These are phyloP conservation scores for Macrosiphum euphorbiae DNA, from an alignment of 2,888 invertebrate genomes.

Conservation along the genomic window DNA sequence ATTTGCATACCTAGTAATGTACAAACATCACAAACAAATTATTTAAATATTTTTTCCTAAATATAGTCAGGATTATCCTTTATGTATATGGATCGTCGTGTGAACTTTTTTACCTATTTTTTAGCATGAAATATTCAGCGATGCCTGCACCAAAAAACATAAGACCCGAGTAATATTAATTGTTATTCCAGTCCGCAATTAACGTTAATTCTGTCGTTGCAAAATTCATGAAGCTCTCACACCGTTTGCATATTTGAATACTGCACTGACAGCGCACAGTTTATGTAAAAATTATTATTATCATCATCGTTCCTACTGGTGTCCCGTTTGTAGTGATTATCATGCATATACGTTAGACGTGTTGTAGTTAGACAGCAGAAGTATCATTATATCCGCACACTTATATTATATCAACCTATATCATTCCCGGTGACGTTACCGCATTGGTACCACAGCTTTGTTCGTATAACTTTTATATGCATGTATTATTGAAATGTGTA, in stretches of 20 bases:
- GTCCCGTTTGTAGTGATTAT: neutral
- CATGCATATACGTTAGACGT: neutral
- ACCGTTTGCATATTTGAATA: constrained; percentile 34
- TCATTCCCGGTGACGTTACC: neutral
- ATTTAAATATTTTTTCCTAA: neutral
- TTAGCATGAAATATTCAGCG: neutral
- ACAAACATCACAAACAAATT: neutral
- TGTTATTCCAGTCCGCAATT: constrained; percentile 18
- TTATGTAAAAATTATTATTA: constrained; percentile 4
- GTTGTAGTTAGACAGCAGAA: neutral
- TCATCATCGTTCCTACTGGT: neutral
- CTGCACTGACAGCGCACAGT: neutral
- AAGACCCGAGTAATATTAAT: neutral
- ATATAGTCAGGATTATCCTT: neutral
- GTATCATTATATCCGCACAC: neutral
- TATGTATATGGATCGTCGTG: neutral
- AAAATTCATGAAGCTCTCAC: constrained; percentile 30
- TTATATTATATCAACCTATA: neutral
- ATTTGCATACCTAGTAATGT: neutral
- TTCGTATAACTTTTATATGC: neutral
- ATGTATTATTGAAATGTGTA: neutral
- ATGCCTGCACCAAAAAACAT: neutral
- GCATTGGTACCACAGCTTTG: neutral
- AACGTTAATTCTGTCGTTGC: constrained; percentile 14
- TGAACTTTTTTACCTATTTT: neutral